Base-by-base conservation (phyloP, 2,888 invertebrate species). In the Diachrysia chrysitis region DNA sequence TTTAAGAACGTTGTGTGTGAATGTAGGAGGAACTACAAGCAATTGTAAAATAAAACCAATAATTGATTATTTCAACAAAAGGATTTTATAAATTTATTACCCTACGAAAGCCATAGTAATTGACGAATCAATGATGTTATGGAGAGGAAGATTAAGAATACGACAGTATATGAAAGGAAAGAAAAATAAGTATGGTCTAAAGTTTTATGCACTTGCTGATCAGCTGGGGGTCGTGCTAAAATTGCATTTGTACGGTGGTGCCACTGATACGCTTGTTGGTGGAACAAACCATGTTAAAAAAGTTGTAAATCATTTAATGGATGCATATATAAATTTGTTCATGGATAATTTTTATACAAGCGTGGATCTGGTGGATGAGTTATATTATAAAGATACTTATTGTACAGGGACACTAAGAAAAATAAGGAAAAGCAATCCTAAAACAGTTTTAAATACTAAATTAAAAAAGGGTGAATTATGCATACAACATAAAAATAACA, bases 291-390 rank as follows among this genome's bases (percentile, higher is more conserved):
- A 77, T 51, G 77, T 74, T 37, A 57, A 77, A 66, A 77, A 75
- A 65, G 77, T 77, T 19, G 75, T 76, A 17, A 35, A 61, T 6
- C 69, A 66, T 55, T 59, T 76, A 60, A 57, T 74, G 32, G 16
- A 48, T 25, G 37, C 62, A 21, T 73, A 56, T 71, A 57, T 77
- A 48, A 72, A 72, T 73, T 70, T 78, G 35, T 73, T 75, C 42
- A 54, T 78, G 37, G 76, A 76, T 58, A 78, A 71, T 61, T 70
- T 73, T 71, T 76, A 76, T 65, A 71, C 62, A 60, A 76, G 73
- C 61, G 68, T 73, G 21, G 53, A 54, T 70, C 32, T 78, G 37
- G 58, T 65, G 48, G 64, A 76, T 65, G 37, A 66, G 32, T 78
- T 78, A 60, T 74, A 60, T 55, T 16, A 35, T 63, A 77, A 70